phyloP scores from a whole-genome alignment of 2,888 invertebrate genomes.

The Sipha maydis region DNA sequence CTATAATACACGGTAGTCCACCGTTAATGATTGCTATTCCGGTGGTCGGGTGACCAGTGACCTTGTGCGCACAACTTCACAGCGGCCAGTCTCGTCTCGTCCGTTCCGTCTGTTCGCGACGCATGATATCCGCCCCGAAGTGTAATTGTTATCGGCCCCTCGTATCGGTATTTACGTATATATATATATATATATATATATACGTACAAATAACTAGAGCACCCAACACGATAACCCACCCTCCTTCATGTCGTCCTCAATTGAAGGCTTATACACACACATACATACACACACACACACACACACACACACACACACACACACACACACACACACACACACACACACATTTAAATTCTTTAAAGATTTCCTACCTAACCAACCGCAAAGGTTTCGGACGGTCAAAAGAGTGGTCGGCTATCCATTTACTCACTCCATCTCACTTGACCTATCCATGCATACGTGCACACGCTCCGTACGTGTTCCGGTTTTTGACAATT shows the following conservation, averaged over 20 bases:
- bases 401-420: neutral
- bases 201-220: neutral
- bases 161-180: neutral
- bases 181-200: neutral
- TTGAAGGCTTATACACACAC: too few relatives aligned
- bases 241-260: too few relatives aligned
- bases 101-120: too few relatives aligned
- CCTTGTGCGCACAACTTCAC: too few relatives aligned
- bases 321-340: neutral
- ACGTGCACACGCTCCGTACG: neutral
- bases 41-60: too few relatives aligned
- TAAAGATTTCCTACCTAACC: neutral
- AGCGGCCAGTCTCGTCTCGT: too few relatives aligned
- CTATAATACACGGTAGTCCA: too few relatives aligned
- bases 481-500: slow-evolving; percentile 3
- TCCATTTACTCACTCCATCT: too few relatives aligned
- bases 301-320: neutral
- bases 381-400: neutral
- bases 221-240: too few relatives aligned
- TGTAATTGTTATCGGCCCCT: too few relatives aligned
- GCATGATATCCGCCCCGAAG: too few relatives aligned
- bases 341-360: neutral
- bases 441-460: neutral
- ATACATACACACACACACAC: neutral
- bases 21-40: too few relatives aligned